These are phyloP conservation scores for Oscheius sp. DNA, from an alignment of 2,888 invertebrate species.

Conservation along the genomic window DNA sequence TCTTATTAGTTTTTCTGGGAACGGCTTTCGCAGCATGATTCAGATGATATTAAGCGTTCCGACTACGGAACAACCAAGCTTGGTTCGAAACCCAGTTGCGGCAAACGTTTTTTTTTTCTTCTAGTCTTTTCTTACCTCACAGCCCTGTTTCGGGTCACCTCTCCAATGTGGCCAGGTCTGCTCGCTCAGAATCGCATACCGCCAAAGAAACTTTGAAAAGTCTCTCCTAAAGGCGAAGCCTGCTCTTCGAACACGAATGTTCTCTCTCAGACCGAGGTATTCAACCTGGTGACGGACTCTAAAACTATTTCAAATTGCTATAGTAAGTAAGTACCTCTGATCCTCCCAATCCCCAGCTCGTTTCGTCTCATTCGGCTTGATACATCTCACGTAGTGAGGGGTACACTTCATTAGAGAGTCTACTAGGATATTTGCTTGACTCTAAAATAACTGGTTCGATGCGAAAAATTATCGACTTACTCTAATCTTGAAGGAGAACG, in stretches of 20 bases:
- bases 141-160: constrained; percentile 78
- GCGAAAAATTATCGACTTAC: constrained; percentile 60
- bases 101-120: too few relatives aligned
- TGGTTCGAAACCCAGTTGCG: too few relatives aligned
- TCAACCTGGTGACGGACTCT: constrained; percentile 81
- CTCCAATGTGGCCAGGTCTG: constrained; percentile 79
- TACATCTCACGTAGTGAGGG: constrained; percentile 82
- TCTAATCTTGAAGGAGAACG: constrained; percentile 81
- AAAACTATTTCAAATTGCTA: constrained; percentile 25
- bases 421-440: constrained; percentile 80
- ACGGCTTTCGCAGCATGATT: too few relatives aligned
- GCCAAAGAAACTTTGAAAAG: constrained; percentile 71
- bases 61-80: too few relatives aligned
- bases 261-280: constrained; percentile 81
- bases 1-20: too few relatives aligned
- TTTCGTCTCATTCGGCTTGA: constrained; percentile 82
- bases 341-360: constrained; percentile 81
- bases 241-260: constrained; percentile 81
- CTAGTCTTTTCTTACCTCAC: constrained; percentile 51
- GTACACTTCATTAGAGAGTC: constrained; percentile 80
- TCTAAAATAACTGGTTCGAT: constrained; percentile 72
- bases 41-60: too few relatives aligned
- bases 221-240: constrained; percentile 80
- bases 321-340: constrained; percentile 66
- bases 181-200: constrained; percentile 80